Evolutionary conservation across 1,140 invertebrate genomes (phyloP), one percentile per base, ranked within the genome.

Genomic region (Phortica variegata): DNA sequence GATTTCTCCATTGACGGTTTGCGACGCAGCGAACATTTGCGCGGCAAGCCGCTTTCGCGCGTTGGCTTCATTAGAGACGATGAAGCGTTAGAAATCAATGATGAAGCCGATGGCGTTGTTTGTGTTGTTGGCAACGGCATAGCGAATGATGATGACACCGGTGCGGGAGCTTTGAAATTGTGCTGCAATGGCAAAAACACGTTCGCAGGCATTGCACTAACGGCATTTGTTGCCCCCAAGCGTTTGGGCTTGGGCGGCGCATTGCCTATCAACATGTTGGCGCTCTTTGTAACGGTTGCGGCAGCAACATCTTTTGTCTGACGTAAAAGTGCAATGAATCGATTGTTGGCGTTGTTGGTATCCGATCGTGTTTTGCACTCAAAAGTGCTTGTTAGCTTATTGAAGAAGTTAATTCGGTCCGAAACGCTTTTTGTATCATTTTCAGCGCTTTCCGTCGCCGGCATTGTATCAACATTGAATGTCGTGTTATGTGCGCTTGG

Each of bases 371-470:
- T 23, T 31, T 42, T 21, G 13, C 51, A 70, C 42, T 70, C 58
- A 53, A 48, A 69, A 33, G 65, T 70, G 48, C 69, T 69, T 48
- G 65, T 69, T 26, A 69, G 65, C 34, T 59, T 65, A 56, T 69
- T 69, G 56, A 69, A 69, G 47, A 69, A 69, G 61, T 61, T 61
- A 44, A 69, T 69, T 66, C 71, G 71, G 42, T 69, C 66, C 41
- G 46, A 61, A 32, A 69, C 65, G 43, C 54, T 65, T 41, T 33
- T 59, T 13, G 40, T 10, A 9, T 40, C 23, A n/a, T 31, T 43
- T 2, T 36, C 32, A 17, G 6, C 40, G 20, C 37, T 10, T 15
- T 16, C 20, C 38, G 13, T 19, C 12, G 16, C 20, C 5, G 38
- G 5, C 19, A 17, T 43, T 6, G 3, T n/a, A 15, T 12, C 26